Evolutionary conservation across 2,113 vertebrate genomes (phyloP).

Genomic region (Motacilla alba): DNA sequence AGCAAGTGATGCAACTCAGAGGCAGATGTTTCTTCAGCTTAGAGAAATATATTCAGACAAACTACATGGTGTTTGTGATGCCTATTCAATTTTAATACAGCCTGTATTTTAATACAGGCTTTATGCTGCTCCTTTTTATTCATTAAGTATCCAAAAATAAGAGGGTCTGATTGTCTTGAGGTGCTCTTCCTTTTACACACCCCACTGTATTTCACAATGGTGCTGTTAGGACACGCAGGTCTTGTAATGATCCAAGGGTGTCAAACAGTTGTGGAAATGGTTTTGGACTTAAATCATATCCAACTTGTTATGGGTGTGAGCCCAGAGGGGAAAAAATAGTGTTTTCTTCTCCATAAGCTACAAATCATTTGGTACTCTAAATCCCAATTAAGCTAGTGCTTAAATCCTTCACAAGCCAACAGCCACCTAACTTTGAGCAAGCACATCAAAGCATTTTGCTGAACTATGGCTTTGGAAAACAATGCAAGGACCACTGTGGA

Average conservation of each 20-base stretch:
- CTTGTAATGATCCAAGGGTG: neutral
- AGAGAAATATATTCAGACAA: neutral
- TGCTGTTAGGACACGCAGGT: neutral
- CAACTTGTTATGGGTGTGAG: fast-evolving
- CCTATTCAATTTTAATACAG: neutral
- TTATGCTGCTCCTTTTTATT: neutral
- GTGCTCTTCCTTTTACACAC: neutral
- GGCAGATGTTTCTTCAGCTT: neutral
- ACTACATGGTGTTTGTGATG: fast-evolving
- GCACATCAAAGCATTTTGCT: neutral
- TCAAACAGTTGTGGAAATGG: neutral
- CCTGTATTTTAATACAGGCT: neutral
- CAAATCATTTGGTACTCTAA: neutral
- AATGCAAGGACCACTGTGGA: neutral
- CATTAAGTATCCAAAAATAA: neutral
- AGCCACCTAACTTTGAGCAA: neutral
- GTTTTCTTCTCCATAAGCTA: neutral
- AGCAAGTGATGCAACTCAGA: neutral
- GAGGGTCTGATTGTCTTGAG: neutral
- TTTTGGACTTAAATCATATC: neutral
- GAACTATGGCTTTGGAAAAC: neutral
- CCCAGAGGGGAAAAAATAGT: neutral
- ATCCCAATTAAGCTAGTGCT: neutral
- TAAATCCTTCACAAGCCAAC: neutral
- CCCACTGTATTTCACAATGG: neutral